Evolutionary conservation across 2,888 invertebrate genomes (phyloP).

Genomic region (Catotricha subobsoleta): DNA sequence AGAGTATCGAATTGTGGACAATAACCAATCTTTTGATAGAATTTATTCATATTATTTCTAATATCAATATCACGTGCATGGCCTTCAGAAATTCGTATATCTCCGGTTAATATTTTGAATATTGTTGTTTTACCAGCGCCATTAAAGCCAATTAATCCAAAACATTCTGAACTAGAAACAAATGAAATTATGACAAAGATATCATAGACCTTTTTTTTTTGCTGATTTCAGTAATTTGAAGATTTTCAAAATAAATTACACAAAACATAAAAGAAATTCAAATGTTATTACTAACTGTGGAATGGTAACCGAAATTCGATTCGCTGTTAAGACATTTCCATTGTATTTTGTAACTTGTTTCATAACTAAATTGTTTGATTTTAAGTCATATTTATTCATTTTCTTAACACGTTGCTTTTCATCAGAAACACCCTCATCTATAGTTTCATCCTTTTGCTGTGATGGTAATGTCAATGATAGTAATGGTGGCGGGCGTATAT

Average conservation of each 20-base stretch:
- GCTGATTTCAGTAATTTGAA: too few relatives aligned
- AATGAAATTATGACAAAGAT: too few relatives aligned
- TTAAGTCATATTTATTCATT: conserved; percentile 24
- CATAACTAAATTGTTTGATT: conserved; percentile 34
- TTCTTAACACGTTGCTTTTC: conserved; percentile 34
- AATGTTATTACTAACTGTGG: conserved; percentile 6
- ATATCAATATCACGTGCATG: conserved; percentile 41
- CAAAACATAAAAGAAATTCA: too few relatives aligned
- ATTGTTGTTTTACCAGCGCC: conserved; percentile 80
- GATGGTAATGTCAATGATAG: conserved; percentile 14
- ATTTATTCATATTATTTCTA: conserved; percentile 34
- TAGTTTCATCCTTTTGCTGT: conserved; percentile 21
- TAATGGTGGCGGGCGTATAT: conserved; percentile 14
- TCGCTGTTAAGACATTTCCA: conserved; percentile 49
- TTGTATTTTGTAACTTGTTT: conserved; percentile 51
- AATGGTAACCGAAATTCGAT: conserved; percentile 38
- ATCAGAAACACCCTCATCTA: conserved; percentile 36
- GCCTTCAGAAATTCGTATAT: conserved; percentile 50
- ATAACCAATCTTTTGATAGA: conserved; percentile 46
- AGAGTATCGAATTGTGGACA: conserved; percentile 63
- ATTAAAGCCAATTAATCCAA: conserved; percentile 66
- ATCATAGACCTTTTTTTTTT: too few relatives aligned
- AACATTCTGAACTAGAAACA: conserved; percentile 55
- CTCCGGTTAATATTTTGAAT: conserved; percentile 81
- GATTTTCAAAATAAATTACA: background rate